Conservation (phyloP, 2,113 vertebrate species). For the Delphinus delphis region DNA sequence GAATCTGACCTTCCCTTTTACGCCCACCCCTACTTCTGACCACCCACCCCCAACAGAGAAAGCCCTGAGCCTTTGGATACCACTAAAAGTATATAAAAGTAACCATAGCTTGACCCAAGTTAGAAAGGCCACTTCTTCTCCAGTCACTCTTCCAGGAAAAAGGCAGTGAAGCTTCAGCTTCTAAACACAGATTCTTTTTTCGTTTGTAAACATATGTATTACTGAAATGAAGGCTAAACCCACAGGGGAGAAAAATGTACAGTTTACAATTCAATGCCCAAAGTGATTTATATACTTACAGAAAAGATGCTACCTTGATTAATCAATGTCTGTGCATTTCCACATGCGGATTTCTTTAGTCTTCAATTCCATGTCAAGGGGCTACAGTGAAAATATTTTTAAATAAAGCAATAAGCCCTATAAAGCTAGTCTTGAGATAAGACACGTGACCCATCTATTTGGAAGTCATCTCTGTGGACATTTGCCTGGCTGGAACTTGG, state of each 20-base stretch:
- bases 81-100: too few relatives aligned
- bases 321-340: background rate
- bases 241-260: background rate
- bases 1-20: background rate
- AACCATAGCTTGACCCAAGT: background rate
- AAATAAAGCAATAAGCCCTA: background rate
- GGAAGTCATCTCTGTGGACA: background rate
- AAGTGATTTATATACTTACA: slow-evolving; percentile 40
- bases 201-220: background rate
- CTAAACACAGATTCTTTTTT: background rate
- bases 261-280: background rate
- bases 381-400: background rate
- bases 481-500: background rate
- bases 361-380: background rate
- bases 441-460: background rate
- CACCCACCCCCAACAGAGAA: background rate
- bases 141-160: background rate
- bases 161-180: background rate
- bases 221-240: background rate
- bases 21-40: background rate
- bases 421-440: background rate
- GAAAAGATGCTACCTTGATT: background rate
- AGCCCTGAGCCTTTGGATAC: background rate
- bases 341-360: background rate
- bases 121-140: background rate